phyloP scores from a whole-genome alignment of 2,797 vertebrate species.

The Masticophis lateralis region DNA sequence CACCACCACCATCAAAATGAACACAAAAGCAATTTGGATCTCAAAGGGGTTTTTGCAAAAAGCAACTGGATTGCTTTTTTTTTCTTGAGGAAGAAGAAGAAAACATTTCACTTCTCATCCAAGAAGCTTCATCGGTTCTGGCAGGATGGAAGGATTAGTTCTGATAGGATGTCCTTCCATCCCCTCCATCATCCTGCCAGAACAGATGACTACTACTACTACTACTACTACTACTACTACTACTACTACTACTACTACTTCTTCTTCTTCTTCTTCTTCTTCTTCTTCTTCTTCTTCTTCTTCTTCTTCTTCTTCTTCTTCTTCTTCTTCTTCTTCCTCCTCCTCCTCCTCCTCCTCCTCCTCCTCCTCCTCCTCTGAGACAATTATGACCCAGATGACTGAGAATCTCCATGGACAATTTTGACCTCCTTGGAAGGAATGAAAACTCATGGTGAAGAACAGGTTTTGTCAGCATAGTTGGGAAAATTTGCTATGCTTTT shows the following conservation, averaged over 20 bases:
- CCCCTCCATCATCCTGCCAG: neutral
- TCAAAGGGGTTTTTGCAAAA: neutral
- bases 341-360: rapidly evolving
- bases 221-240: no score
- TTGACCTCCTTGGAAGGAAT: neutral
- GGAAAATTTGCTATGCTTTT: neutral
- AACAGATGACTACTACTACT: neutral
- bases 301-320: no score
- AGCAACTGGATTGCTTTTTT: neutral
- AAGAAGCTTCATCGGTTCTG: neutral
- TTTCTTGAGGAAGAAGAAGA: neutral
- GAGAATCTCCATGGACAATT: neutral
- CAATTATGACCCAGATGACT: neutral
- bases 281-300: no score
- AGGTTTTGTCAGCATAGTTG: neutral
- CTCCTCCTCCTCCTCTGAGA: neutral
- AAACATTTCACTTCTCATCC: neutral
- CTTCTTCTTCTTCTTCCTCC: no score
- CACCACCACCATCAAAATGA: neutral
- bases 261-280: no score
- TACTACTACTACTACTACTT: no score
- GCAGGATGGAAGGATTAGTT: neutral
- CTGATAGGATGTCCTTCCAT: neutral
- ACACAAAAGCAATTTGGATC: neutral
- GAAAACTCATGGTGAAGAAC: neutral